Percentiles rank a stretch among this genome's conserved stretches.
These are phyloP conservation scores for Dicaeum eximium DNA, from an alignment of 2,113 vertebrate genomes.

Conservation along the genomic window DNA sequence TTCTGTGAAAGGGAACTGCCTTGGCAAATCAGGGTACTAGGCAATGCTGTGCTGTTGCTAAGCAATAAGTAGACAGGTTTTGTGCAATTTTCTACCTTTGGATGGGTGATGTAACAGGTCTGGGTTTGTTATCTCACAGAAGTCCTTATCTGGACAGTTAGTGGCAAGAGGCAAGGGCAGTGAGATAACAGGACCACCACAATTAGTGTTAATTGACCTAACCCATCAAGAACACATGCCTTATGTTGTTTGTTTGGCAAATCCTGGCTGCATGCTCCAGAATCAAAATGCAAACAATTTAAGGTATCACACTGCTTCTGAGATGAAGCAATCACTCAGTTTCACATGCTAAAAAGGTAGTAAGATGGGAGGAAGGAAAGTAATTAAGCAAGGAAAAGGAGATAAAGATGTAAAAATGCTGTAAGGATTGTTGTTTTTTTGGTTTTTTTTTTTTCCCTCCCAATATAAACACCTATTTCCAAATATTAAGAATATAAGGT, in stretches of 20 bases:
- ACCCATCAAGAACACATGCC: background rate
- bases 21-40: background rate
- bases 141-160: background rate
- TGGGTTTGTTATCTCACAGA: background rate
- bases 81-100: conserved; percentile 25
- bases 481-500: background rate
- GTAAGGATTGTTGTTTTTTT: background rate
- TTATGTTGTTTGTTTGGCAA: background rate
- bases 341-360: background rate
- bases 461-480: background rate
- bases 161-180: background rate
- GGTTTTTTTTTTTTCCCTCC: background rate
- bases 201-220: conserved; percentile 38
- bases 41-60: conserved; percentile 37
- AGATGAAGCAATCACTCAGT: background rate
- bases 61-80: conserved; percentile 27
- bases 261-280: background rate
- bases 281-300: conserved; percentile 3
- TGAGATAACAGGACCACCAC: background rate
- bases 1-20: background rate
- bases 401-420: background rate
- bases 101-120: background rate
- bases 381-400: background rate
- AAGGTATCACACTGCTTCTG: background rate
- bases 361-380: background rate